Conservation (phyloP, 2,888 invertebrate species). For the Noctua janthina region DNA sequence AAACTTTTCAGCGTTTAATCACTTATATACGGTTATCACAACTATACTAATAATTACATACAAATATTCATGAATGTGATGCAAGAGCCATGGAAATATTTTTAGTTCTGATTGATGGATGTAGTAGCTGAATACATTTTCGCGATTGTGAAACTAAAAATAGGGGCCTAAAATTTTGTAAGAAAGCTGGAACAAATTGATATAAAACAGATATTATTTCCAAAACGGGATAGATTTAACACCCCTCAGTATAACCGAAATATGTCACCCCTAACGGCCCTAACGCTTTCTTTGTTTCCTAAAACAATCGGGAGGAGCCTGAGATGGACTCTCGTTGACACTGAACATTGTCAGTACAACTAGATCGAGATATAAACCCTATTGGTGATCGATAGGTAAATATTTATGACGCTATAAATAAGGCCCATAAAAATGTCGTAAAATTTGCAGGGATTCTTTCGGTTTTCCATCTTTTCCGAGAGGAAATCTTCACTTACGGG, state of each 20-base stretch:
- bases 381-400: not conserved
- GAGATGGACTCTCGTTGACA: slow-evolving; percentile 25
- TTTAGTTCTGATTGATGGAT: slow-evolving; percentile 32
- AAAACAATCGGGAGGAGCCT: slow-evolving; percentile 26
- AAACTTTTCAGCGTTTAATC: slow-evolving; percentile 72
- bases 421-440: slow-evolving; percentile 9
- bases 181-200: slow-evolving; percentile 1
- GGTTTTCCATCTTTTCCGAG: slow-evolving; percentile 8
- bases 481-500: slow-evolving; percentile 5
- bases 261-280: slow-evolving; percentile 43
- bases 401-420: slow-evolving; percentile 25
- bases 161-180: slow-evolving; percentile 33
- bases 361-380: not conserved
- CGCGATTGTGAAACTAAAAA: slow-evolving; percentile 36
- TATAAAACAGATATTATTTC: not conserved
- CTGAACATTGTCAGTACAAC: not conserved
- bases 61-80: slow-evolving; percentile 41
- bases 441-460: slow-evolving; percentile 29
- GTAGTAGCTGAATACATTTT: slow-evolving; percentile 21
- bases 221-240: slow-evolving; percentile 17
- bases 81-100: slow-evolving; percentile 39
- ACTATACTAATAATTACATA: slow-evolving; percentile 46
- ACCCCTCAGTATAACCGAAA: slow-evolving; percentile 36
- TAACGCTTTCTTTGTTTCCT: slow-evolving; percentile 61
- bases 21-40: slow-evolving; percentile 62